Conservation (phyloP, 2,113 vertebrate species). For the Gavialis gangeticus region DNA sequence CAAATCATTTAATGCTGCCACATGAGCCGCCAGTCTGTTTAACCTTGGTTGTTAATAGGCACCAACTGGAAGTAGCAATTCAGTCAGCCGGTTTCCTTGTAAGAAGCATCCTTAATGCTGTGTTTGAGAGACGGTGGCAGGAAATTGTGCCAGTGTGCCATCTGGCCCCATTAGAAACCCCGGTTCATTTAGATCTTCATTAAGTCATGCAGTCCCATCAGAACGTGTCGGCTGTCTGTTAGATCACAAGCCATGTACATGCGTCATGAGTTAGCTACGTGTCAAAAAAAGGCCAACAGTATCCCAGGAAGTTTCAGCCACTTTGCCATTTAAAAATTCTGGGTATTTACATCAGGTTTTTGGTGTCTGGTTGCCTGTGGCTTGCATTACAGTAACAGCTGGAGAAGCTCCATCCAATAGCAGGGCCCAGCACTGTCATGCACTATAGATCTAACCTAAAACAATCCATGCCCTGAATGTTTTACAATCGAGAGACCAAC, state of each 20-base stretch:
- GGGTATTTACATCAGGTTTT: accelerated
- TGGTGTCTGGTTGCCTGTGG: accelerated
- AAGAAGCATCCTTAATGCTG: background rate
- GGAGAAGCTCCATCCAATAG: background rate
- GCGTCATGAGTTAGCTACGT: background rate
- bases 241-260: background rate
- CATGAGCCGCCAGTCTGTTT: background rate
- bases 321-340: background rate
- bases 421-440: accelerated
- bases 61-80: background rate
- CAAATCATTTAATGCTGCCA: background rate
- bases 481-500: accelerated
- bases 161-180: background rate
- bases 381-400: accelerated
- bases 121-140: background rate
- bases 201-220: background rate
- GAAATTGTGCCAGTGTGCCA: background rate
- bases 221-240: accelerated
- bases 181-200: accelerated
- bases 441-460: background rate
- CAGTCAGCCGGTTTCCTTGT: background rate
- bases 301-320: background rate
- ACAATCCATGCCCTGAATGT: background rate
- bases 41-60: background rate
- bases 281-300: background rate